Conservation (phyloP, 1,140 invertebrate genomes). For the Colletes gigas region DNA sequence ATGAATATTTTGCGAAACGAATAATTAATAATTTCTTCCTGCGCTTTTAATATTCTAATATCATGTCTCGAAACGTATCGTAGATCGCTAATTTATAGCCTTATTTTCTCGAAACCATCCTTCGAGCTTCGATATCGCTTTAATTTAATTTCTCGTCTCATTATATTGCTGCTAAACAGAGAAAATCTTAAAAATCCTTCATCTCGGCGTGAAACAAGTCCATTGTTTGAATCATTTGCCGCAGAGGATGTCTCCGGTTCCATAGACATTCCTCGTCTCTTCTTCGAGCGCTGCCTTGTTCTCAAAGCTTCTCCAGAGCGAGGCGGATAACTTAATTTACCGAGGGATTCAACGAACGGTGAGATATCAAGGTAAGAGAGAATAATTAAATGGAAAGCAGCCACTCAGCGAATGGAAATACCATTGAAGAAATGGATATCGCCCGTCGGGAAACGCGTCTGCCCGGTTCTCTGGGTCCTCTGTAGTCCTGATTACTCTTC, state of each 20-base stretch:
- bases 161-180: not conserved
- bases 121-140: not conserved
- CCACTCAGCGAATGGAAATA: slow-evolving; percentile 53
- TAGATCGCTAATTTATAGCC: too few relatives aligned
- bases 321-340: slow-evolving; percentile 58
- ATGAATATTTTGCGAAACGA: too few relatives aligned
- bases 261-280: not conserved
- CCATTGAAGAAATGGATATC: slow-evolving; percentile 30
- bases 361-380: slow-evolving; percentile 51
- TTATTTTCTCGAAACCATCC: too few relatives aligned
- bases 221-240: not conserved
- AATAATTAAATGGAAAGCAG: slow-evolving; percentile 61
- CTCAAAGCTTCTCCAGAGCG: not conserved
- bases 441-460: slow-evolving; percentile 1
- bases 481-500: slow-evolving; percentile 36
- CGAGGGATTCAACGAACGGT: slow-evolving; percentile 42
- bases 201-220: not conserved
- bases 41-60: too few relatives aligned
- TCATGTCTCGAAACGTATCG: too few relatives aligned
- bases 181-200: not conserved
- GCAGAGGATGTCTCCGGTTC: not conserved
- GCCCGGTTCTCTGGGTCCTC: slow-evolving; percentile 1
- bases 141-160: not conserved
- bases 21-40: too few relatives aligned
- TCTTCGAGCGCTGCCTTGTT: not conserved